These are phyloP conservation scores for Meloe dianella DNA, from an alignment of 2,888 invertebrate genomes.

Conservation along the genomic window DNA sequence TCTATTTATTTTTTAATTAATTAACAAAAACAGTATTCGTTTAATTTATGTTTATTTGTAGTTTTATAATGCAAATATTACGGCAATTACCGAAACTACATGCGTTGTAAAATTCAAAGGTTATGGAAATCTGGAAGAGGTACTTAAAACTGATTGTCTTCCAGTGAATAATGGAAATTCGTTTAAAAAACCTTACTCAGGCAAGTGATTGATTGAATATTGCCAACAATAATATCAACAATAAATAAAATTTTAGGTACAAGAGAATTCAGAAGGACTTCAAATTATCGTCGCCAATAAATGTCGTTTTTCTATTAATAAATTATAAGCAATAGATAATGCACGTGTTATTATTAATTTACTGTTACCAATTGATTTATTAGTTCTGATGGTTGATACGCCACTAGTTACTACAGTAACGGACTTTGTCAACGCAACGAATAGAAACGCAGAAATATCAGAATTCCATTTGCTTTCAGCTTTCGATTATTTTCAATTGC, in stretches of 20 bases:
- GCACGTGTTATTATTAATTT: not conserved
- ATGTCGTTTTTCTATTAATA: not conserved
- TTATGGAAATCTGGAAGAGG: constrained; percentile 90
- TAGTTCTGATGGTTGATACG: too few species aligned
- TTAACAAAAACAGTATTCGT: not conserved
- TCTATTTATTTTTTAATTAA: constrained; percentile 21
- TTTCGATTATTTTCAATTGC: too few species aligned
- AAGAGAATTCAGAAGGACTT: not conserved
- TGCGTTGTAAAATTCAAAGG: constrained; percentile 86
- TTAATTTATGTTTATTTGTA: constrained; percentile 56
- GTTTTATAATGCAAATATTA: constrained; percentile 85
- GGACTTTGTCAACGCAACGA: too few species aligned
- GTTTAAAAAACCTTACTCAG: constrained; percentile 31
- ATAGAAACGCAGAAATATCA: too few species aligned
- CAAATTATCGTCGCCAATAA: constrained; percentile 4
- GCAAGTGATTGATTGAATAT: constrained; percentile 19
- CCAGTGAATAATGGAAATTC: constrained; percentile 59
- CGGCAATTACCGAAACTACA: constrained; percentile 80
- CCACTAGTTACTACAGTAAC: too few species aligned
- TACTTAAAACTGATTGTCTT: constrained; percentile 80
- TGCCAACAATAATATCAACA: not conserved
- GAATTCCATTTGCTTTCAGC: too few species aligned
- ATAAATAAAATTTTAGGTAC: not conserved
- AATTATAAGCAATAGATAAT: not conserved
- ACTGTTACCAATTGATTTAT: not conserved